Base-by-base conservation (phyloP, 2,113 vertebrate species). In the Ciconia maguari region DNA sequence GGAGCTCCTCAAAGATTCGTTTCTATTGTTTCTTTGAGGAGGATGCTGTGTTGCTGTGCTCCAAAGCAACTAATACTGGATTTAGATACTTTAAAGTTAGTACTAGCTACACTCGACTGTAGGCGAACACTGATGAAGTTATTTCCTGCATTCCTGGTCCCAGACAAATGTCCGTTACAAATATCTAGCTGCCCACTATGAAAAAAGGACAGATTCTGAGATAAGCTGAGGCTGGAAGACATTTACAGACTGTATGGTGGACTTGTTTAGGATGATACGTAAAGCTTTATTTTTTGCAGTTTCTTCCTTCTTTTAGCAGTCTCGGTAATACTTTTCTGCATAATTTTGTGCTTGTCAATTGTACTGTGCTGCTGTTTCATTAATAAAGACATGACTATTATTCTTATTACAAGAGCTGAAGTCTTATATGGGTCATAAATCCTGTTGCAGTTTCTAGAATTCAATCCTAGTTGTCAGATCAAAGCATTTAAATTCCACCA, bases 341-440 rank as follows among this genome's bases (percentile, higher is more conserved):
- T 48, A 68, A 94, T 89, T 87, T 79, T 90, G 60, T 94, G 82
- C 61, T 69, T 96, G 90, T 82, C 81, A 93, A 0, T 91, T 96
- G 81, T 76, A 85, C 70, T 49, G n/a, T 76, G 68, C 51, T 92
- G 66, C 92, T 88, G 62, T 83, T 93, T 93, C 58, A 48, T 90
- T 90, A 96, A 76, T 77, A 83, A 70, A 88, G 21, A 75, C 85
- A 76, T 44, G 10, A 83, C 16, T 84, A 58, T 69, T 92, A 58
- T 83, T 86, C 69, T 61, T 71, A 26, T 38, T 84, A 83, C 42
- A 89, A 79, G 74, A 83, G 48, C 48, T 83, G 85, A 81, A 93
- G 60, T 81, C 68, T 84, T 94, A 84, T 58, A 27, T 92, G 69
- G 92, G 80, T 92, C 83, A 88, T 66, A 93, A 93, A 91, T 90